Evolutionary conservation across 2,113 vertebrate genomes (phyloP).

Genomic region (Crotalus helleri): DNA sequence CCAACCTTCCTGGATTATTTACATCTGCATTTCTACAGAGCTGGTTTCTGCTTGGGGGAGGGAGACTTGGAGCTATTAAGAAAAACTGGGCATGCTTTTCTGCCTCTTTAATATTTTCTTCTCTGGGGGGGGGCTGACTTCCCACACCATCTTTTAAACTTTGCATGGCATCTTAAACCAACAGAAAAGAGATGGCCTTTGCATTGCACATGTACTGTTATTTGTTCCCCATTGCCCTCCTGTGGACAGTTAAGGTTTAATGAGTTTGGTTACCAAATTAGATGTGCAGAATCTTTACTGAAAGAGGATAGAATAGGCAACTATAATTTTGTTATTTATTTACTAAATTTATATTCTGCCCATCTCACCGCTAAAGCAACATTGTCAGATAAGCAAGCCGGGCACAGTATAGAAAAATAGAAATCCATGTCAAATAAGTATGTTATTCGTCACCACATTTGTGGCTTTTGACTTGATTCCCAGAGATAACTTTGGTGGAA

Average conservation of each 20-base stretch:
- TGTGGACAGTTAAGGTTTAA: background rate
- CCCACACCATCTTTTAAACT: too few relatives aligned
- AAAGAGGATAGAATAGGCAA: background rate
- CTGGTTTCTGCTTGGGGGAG: too few relatives aligned
- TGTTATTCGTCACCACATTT: background rate
- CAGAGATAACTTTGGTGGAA: background rate
- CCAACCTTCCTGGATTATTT: too few relatives aligned
- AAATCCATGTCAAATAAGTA: background rate
- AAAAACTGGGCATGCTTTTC: too few relatives aligned
- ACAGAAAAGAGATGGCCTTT: background rate
- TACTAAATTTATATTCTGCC: background rate
- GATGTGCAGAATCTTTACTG: background rate
- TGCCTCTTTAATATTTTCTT: too few relatives aligned
- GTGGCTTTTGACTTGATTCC: background rate
- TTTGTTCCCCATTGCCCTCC: background rate
- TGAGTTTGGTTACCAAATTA: background rate
- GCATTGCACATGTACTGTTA: background rate
- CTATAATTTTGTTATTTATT: background rate
- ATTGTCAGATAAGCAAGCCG: background rate
- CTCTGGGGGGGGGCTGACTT: too few relatives aligned
- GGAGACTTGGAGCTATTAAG: too few relatives aligned
- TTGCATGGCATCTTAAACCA: background rate
- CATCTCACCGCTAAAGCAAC: background rate
- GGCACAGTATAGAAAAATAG: background rate
- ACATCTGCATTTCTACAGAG: too few relatives aligned